These are phyloP conservation scores for Nerophis ophidion DNA, from an alignment of 2,113 vertebrate species.

Conservation along the genomic window DNA sequence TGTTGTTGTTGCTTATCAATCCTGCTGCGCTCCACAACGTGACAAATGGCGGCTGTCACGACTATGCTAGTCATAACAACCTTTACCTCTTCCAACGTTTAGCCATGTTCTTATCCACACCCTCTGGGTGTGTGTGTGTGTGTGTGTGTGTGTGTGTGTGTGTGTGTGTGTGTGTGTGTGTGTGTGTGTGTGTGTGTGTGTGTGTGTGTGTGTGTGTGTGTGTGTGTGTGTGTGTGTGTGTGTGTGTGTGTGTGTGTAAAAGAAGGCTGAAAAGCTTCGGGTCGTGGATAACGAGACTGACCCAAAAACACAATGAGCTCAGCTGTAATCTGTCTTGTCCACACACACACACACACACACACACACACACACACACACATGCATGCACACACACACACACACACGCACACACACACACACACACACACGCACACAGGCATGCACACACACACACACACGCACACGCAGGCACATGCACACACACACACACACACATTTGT, in stretches of 20 bases:
- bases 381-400: slow-evolving; percentile 4
- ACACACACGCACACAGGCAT: slow-evolving; percentile 14
- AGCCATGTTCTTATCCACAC: slow-evolving; percentile 51
- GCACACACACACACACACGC: slow-evolving; percentile 16
- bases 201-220: slow-evolving; percentile 12
- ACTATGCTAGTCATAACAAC: slow-evolving; percentile 81
- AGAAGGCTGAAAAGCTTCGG: slow-evolving; percentile 46
- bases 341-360: slow-evolving; percentile 14
- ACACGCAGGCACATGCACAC: slow-evolving; percentile 12
- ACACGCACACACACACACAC: slow-evolving; percentile 11
- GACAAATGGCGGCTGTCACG: slow-evolving; percentile 87
- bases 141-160: no score
- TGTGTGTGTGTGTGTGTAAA: slow-evolving; percentile 9
- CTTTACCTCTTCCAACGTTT: slow-evolving; percentile 29
- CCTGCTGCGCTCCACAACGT: slow-evolving; percentile 69
- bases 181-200: no score
- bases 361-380: slow-evolving; percentile 8
- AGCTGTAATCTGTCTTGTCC: slow-evolving; percentile 48
- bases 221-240: slow-evolving; percentile 7
- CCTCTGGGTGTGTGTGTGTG: slow-evolving; percentile 16
- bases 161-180: no score
- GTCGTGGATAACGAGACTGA: slow-evolving; percentile 54
- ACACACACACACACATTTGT: slow-evolving; percentile 1
- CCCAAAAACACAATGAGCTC: slow-evolving; percentile 47
- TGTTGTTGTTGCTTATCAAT: slow-evolving; percentile 87